Base-by-base conservation (phyloP, 1,140 invertebrate genomes). In the Diploscapter pachys region DNA sequence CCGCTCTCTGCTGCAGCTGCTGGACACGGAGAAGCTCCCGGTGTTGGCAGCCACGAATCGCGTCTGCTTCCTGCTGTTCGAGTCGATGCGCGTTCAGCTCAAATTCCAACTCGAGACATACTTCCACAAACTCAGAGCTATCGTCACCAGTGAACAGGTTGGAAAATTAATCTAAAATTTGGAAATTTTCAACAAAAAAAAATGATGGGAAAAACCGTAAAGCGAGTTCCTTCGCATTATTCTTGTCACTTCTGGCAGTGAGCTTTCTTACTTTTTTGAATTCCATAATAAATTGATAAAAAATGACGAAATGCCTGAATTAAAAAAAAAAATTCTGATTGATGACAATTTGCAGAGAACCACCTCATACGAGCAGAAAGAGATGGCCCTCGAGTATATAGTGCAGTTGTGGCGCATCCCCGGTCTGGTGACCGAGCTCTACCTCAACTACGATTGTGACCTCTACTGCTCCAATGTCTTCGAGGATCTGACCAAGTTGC, bases 401-500 rank as follows among this genome's bases (percentile, higher is more conserved):
- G 90, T 95, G 2, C 92, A 95, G 84, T 87, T 99, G 76, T 98
- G 95, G 91, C 81, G 87, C 66, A 87, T 89, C 55, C 88, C 88
- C 54, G 87, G 87, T 8, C 80, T 89, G 9, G 87, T 83, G 6
- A 81, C 94, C 3, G 96, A 99, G 87, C 86, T 99, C 3, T 99
- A 96, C 87, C 88, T 99, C 2, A 99, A 99, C 88, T 99, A 96
- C 83, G 97, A 99, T 86, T 99, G 96, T 88, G 94, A 96, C 87
- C 88, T 98, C 8, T 98, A 97, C 86, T 95, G 94, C 81, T 92
- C 91, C 75, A 98, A 98, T 88, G 88, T 99, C 13, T 98, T 97
- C 86, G 96, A 99, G 87, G 95, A 98, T 86, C 87, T 98, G 3
- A 95, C 94, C 9, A 96, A 69, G 64, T 61, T 53, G 4, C 59